Evolutionary conservation across 2,888 invertebrate genomes (phyloP).

Genomic region (Lasioglossum pauxillum): DNA sequence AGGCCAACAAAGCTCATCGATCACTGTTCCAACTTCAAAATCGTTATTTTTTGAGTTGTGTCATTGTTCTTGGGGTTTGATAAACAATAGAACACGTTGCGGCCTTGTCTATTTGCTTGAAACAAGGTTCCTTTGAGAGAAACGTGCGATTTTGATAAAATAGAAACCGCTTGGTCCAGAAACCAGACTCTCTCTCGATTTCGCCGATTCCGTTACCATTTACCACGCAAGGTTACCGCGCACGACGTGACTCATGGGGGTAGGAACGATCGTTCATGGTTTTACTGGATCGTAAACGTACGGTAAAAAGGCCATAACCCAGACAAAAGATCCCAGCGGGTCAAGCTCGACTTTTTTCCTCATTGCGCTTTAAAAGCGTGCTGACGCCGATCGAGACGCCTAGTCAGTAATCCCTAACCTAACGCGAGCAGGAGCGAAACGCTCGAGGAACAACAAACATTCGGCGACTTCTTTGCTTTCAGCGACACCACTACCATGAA

Average conservation of each 20-base stretch:
- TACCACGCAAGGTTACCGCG: slow-evolving; percentile 23
- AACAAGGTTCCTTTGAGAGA: too few species aligned
- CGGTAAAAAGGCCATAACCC: slow-evolving; percentile 49
- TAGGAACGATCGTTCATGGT: slow-evolving; percentile 60
- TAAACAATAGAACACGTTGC: too few species aligned
- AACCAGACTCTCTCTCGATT: neutral
- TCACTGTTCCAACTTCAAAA: too few species aligned
- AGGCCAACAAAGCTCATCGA: too few species aligned
- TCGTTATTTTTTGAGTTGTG: too few species aligned
- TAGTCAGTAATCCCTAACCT: slow-evolving; percentile 2
- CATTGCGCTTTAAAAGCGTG: slow-evolving; percentile 35
- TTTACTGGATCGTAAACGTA: slow-evolving; percentile 68
- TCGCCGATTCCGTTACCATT: slow-evolving; percentile 15
- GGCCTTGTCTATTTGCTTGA: too few species aligned
- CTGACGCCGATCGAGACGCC: slow-evolving; percentile 21
- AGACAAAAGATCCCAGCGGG: slow-evolving; percentile 60
- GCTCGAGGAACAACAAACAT: slow-evolving; percentile 63
- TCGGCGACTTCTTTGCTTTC: slow-evolving; percentile 47
- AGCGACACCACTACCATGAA: slow-evolving; percentile 41
- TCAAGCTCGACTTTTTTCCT: slow-evolving; percentile 44
- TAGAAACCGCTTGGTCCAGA: slow-evolving; percentile 4
- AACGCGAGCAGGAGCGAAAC: slow-evolving; percentile 3
- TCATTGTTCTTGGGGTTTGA: too few species aligned
- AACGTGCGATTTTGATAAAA: neutral
- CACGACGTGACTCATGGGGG: slow-evolving; percentile 74